Percentiles rank a stretch among this genome's conserved stretches.
Evolutionary conservation across 1,140 invertebrate genomes (phyloP).

Genomic region (Penaeus chinensis): DNA sequence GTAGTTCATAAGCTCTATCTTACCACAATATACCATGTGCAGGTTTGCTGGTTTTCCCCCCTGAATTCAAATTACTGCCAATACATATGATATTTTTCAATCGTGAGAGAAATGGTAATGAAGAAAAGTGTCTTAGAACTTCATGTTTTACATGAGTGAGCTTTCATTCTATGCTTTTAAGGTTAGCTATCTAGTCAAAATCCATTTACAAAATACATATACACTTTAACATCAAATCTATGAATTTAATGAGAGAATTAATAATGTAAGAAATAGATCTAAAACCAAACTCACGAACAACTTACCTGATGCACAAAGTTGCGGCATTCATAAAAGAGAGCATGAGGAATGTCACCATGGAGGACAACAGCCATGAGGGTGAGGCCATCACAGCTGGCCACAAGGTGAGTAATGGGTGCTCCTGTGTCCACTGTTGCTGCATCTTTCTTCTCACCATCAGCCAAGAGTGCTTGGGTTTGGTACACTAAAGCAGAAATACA

Average conservation of each 20-base stretch:
- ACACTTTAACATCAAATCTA: neutral
- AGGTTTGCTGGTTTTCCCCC: no score
- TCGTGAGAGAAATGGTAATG: no score
- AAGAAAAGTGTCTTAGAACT: no score
- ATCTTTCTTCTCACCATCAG: neutral
- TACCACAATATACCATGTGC: no score
- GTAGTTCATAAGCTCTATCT: no score
- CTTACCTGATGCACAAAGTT: conserved; percentile 38
- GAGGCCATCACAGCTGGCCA: conserved; percentile 48
- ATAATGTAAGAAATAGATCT: neutral
- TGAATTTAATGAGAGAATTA: neutral
- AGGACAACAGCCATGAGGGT: conserved; percentile 40
- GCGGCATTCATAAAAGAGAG: conserved; percentile 47
- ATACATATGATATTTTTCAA: no score
- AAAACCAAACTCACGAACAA: neutral
- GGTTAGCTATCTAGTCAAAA: no score
- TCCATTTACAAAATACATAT: neutral
- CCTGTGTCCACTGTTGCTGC: conserved; percentile 30
- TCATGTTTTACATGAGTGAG: no score
- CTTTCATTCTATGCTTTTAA: no score
- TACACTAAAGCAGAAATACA: conserved; percentile 32
- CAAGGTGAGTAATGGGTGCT: conserved; percentile 31
- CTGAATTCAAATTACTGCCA: no score
- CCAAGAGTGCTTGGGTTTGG: conserved; percentile 15
- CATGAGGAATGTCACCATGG: conserved; percentile 34